Conservation (phyloP, 1,140 invertebrate species). For the Scaptomyza montana region DNA sequence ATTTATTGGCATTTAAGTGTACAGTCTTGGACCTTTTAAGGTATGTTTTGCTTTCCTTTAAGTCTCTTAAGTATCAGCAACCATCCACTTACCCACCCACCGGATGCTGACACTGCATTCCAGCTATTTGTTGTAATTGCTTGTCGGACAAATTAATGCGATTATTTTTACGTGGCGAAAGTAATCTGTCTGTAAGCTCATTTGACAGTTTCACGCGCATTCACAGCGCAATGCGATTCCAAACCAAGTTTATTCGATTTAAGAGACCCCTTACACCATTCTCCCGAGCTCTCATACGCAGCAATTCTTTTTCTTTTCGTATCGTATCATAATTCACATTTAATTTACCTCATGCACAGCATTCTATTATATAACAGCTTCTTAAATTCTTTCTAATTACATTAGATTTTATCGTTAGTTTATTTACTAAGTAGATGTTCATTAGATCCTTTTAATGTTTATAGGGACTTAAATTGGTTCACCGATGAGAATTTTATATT, state of each 20-base stretch:
- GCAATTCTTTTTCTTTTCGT: slow-evolving; percentile 9
- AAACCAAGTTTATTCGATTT: slow-evolving; percentile 26
- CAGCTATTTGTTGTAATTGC: slow-evolving; percentile 54
- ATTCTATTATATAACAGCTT: background rate
- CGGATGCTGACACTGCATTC: slow-evolving; percentile 21
- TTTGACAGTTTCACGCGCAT: slow-evolving; percentile 64
- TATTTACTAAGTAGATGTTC: slow-evolving; percentile 9
- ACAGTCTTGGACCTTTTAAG: slow-evolving; percentile 3
- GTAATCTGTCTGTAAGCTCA: slow-evolving; percentile 61
- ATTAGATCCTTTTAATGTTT: too few species aligned
- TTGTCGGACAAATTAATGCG: slow-evolving; percentile 68
- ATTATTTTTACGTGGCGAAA: slow-evolving; percentile 68
- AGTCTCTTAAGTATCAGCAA: slow-evolving; percentile 10
- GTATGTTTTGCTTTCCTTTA: slow-evolving; percentile 25
- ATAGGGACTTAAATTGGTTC: too few species aligned
- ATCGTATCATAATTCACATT: slow-evolving; percentile 14
- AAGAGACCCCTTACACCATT: background rate
- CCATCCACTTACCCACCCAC: background rate
- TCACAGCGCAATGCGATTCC: slow-evolving; percentile 37
- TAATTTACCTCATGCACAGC: slow-evolving; percentile 13
- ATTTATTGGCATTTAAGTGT: slow-evolving; percentile 11
- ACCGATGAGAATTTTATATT: too few species aligned
- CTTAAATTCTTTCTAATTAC: slow-evolving; percentile 31
- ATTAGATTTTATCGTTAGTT: slow-evolving; percentile 33
- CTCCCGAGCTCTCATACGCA: too few species aligned